Evolutionary conservation across 2,888 invertebrate genomes (phyloP).

Genomic region (Plebejus argus): DNA sequence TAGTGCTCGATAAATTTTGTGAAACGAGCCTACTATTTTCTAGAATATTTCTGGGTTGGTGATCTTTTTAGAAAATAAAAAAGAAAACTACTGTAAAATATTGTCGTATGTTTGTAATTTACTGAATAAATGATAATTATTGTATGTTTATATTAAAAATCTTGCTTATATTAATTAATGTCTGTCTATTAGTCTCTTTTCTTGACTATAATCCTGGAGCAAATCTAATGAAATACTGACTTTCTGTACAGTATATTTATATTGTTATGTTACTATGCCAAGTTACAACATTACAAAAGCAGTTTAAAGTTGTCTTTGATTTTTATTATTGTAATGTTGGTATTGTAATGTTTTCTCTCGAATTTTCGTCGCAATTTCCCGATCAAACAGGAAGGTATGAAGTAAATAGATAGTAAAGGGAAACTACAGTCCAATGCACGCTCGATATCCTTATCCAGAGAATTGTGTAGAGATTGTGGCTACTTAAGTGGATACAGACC

Average conservation of each 20-base stretch:
- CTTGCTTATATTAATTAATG: too few relatives aligned
- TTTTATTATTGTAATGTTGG: not conserved
- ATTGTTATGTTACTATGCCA: not conserved
- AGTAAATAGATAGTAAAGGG: not conserved
- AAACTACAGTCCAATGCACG: not conserved
- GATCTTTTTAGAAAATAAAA: not conserved
- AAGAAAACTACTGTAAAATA: not conserved
- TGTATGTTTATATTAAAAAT: too few relatives aligned
- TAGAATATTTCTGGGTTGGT: not conserved
- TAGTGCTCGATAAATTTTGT: constrained; percentile 46
- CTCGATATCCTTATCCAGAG: not conserved
- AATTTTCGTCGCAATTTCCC: not conserved
- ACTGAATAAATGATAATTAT: too few relatives aligned
- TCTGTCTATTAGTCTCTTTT: too few relatives aligned
- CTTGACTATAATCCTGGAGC: too few relatives aligned
- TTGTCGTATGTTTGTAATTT: not conserved
- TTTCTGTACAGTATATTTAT: too few relatives aligned
- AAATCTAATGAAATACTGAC: too few relatives aligned
- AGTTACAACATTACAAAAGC: not conserved
- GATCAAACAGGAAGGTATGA: not conserved
- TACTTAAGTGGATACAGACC: not conserved
- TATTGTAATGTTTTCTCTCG: not conserved
- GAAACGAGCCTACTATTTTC: constrained; percentile 22
- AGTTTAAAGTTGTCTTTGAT: not conserved
- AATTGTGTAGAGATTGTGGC: constrained; percentile 2